A percentile compares a stretch with the other conserved stretches of the same genome.
phyloP scores from a whole-genome alignment of 2,113 vertebrate genomes.

The Kryptolebias marmoratus region DNA sequence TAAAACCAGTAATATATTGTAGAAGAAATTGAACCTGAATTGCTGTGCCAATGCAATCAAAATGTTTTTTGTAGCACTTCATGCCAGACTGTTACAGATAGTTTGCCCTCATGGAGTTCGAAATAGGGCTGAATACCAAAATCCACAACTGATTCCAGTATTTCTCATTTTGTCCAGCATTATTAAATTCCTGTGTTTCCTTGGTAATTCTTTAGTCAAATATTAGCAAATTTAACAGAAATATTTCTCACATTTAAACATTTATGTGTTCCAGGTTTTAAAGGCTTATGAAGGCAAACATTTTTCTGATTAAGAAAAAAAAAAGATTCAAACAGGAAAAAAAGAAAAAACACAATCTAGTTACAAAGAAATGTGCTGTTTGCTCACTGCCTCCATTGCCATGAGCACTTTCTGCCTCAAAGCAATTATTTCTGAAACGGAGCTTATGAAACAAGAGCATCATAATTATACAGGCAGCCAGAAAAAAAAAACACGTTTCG shows the following conservation, averaged over 20 bases:
- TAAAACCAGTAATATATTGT: constrained; percentile 2
- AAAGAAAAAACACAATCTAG: neutral
- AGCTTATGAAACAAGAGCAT: neutral
- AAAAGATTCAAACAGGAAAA: neutral
- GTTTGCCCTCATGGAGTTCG: neutral
- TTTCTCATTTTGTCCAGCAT: neutral
- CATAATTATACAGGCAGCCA: constrained; percentile 9
- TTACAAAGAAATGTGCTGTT: neutral
- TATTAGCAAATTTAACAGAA: no score
- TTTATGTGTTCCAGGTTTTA: no score
- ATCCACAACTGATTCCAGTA: neutral
- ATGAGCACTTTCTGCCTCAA: neutral
- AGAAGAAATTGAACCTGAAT: constrained; percentile 11
- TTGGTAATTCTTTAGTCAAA: no score
- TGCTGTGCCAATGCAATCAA: neutral
- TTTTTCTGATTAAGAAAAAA: neutral
- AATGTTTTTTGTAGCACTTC: neutral
- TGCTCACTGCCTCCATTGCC: neutral
- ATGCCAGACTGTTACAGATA: neutral
- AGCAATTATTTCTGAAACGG: neutral
- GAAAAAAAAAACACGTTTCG: constrained; percentile 3
- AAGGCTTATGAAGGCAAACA: neutral
- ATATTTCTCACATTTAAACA: no score
- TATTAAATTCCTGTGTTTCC: no score
- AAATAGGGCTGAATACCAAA: neutral